A percentile compares a stretch with the other conserved stretches of the same genome.
These are phyloP conservation scores for Aleiodes leptofemur DNA, from an alignment of 2,888 invertebrate genomes.

Conservation along the genomic window DNA sequence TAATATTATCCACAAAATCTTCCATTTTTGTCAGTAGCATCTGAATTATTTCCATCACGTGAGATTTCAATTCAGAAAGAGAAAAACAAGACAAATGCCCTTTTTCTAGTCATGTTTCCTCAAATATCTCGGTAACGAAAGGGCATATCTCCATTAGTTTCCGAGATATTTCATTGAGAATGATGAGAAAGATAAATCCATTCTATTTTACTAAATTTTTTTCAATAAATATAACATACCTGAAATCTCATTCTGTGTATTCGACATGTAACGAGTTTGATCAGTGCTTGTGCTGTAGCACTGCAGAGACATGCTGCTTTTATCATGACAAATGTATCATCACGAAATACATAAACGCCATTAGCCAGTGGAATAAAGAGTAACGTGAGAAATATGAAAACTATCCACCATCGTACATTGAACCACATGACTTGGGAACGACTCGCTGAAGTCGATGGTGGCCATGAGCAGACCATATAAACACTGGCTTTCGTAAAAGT, in stretches of 20 bases:
- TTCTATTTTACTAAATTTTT: background rate
- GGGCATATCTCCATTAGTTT: background rate
- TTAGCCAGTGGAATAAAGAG: slow-evolving; percentile 59
- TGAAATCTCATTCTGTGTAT: slow-evolving; percentile 56
- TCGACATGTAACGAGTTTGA: slow-evolving; percentile 61
- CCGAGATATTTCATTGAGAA: background rate
- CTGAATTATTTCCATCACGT: slow-evolving; percentile 17
- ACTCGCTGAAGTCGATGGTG: slow-evolving; percentile 48
- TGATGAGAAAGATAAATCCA: background rate
- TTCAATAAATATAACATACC: slow-evolving; percentile 52
- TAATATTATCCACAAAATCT: slow-evolving; percentile 47
- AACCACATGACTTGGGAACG: slow-evolving; percentile 49
- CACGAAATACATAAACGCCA: slow-evolving; percentile 57
- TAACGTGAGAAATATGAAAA: slow-evolving; percentile 49
- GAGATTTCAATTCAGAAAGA: too few species aligned
- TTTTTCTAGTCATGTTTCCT: background rate
- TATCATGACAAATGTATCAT: slow-evolving; percentile 54
- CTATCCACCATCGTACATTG: slow-evolving; percentile 58
- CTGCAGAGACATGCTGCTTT: slow-evolving; percentile 61
- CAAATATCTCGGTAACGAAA: too few species aligned
- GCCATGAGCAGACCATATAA: slow-evolving; percentile 58
- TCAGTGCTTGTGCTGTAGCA: slow-evolving; percentile 58
- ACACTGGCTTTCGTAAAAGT: slow-evolving; percentile 51
- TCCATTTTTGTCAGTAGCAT: slow-evolving; percentile 50
- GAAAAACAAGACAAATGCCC: too few species aligned